These are phyloP conservation scores for Hoplostethus atlanticus DNA, from an alignment of 2,797 vertebrate species.

Conservation along the genomic window DNA sequence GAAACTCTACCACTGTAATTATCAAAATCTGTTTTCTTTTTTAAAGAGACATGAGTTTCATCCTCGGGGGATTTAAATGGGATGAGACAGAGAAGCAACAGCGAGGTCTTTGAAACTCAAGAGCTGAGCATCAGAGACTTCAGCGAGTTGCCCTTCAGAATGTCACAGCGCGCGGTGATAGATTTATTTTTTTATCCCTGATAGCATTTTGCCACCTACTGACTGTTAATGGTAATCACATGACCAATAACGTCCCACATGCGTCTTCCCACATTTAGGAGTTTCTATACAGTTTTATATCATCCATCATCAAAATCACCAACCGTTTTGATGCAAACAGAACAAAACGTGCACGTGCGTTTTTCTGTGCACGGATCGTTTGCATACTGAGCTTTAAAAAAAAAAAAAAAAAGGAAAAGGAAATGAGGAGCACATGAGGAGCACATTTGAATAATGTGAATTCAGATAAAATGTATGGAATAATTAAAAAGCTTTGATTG, in stretches of 20 bases:
- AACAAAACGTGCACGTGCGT: neutral
- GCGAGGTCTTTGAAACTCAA: slow-evolving; percentile 45
- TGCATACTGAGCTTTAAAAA: neutral
- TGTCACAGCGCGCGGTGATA: slow-evolving; percentile 37
- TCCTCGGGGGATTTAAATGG: slow-evolving; percentile 24
- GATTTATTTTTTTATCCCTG: slow-evolving; percentile 65
- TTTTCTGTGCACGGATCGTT: neutral
- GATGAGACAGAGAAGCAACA: slow-evolving; percentile 39
- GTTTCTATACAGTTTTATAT: neutral
- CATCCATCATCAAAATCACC: neutral
- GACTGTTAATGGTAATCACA: slow-evolving; percentile 78
- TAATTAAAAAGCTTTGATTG: slow-evolving; percentile 68
- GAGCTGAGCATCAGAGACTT: slow-evolving; percentile 20
- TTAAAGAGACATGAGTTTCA: slow-evolving; percentile 21
- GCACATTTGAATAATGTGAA: slow-evolving; percentile 13
- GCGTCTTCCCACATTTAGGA: neutral
- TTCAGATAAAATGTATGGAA: slow-evolving; percentile 61
- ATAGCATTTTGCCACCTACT: slow-evolving; percentile 85
- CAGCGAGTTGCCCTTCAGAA: slow-evolving; percentile 47
- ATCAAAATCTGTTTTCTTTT: slow-evolving; percentile 14
- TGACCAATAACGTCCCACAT: slow-evolving; percentile 21
- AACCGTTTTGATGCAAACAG: neutral
- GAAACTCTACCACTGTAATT: slow-evolving; percentile 16
- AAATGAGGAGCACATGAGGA: neutral
- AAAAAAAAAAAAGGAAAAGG: neutral